Base-by-base conservation (phyloP, 2,888 invertebrate genomes). In the Mactromeris polynyma region DNA sequence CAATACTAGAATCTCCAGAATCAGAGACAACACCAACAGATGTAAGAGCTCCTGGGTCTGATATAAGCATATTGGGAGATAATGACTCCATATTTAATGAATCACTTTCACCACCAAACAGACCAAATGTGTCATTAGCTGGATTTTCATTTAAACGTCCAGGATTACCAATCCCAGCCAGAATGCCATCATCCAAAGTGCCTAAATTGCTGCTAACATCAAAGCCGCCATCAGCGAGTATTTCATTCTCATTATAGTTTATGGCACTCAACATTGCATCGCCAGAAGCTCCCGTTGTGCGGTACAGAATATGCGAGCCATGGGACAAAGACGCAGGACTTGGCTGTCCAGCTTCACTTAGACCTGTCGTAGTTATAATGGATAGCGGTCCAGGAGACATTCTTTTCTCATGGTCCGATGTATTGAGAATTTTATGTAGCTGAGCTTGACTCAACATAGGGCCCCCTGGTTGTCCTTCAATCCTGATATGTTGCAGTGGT, bases 261-360 rank as follows among this genome's bases (percentile, higher is more conserved):
- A 96, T 95, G 84, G 96, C 96, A 95, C 96, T 96, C 54, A 97
- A 94, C 96, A 96, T 96, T 33, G 96, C 95, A 90, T 97, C 96
- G 19, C 96, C 95, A 21, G 95, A 93, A 38, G 92, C 94, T 3
- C 94, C 95, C 64, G 95, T 91, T 19, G 95, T 91, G 79, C 95
- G 33, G 54, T 95, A 94, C 81, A 96, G 89, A 78, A 93, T 93
- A 81, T 95, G 95, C 0, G 95, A 92, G 19, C 92, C 84, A 38
- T 93, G 92, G 54, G 93, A 89, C 17, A 93, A 92, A 14, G 95
- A 94, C 58, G 94, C 94, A 11, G 96, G 96, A 91, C 96, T 96
- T 40, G 95, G 93, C 87, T 96, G 96, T 36, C 95, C 95, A 46
- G 92, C 90, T 79, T 95, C 95, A 86, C 94, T 95, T 31, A 91